Conservation (phyloP, 2,888 invertebrate genomes). For the Agrochola circellaris region DNA sequence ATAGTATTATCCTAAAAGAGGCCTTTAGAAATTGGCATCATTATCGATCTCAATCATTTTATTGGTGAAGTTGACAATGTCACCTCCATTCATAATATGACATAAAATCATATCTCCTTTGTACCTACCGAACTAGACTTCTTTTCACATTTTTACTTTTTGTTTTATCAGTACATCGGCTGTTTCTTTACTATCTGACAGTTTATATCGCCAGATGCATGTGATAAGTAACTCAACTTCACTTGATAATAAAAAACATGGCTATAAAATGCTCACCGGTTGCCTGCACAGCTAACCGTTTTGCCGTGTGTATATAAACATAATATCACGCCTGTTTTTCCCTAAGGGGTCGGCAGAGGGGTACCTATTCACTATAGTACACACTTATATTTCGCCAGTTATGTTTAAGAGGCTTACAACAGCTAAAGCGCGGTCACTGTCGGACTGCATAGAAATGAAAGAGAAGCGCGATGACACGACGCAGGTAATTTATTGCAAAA, state of each 20-base stretch:
- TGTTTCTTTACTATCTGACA: background rate
- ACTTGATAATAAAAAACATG: background rate
- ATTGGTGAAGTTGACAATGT: background rate
- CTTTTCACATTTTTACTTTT: background rate
- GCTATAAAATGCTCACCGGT: background rate
- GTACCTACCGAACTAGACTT: background rate
- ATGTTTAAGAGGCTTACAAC: too few relatives aligned
- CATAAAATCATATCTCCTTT: background rate
- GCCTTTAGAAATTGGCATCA: background rate
- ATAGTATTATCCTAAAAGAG: background rate
- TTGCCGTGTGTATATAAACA: background rate
- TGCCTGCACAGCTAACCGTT: background rate
- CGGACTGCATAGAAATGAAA: too few relatives aligned
- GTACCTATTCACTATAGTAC: too few relatives aligned
- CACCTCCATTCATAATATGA: too few relatives aligned
- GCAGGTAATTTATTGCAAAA: too few relatives aligned
- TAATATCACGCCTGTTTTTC: too few relatives aligned
- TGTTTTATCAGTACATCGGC: constrained; percentile 5
- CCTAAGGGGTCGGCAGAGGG: too few relatives aligned
- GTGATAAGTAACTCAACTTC: background rate
- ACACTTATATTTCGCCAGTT: too few relatives aligned
- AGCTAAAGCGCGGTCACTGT: too few relatives aligned
- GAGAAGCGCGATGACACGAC: too few relatives aligned
- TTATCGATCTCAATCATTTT: background rate
- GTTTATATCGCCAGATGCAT: background rate